These are phyloP conservation scores for Odocoileus hemionus DNA, from an alignment of 2,113 vertebrate species.

Conservation along the genomic window DNA sequence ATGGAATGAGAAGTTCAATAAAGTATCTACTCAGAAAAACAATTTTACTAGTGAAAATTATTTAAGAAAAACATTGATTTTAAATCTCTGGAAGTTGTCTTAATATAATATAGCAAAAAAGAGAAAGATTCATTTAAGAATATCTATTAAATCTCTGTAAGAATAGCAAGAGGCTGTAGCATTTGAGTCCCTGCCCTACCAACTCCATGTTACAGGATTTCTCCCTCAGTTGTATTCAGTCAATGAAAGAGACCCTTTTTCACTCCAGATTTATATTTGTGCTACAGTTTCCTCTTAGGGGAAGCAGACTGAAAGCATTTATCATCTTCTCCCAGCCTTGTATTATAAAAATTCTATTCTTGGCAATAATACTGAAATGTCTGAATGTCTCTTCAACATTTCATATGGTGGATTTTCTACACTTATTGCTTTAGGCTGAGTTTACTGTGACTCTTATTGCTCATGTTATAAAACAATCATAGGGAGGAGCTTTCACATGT, in stretches of 20 bases:
- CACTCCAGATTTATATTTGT: neutral
- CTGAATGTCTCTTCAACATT: neutral
- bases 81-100: neutral
- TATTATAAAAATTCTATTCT: neutral
- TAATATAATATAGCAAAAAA: neutral
- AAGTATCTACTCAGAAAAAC: neutral
- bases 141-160: neutral
- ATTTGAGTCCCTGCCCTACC: neutral
- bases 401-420: neutral
- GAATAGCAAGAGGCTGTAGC: neutral
- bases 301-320: neutral
- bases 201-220: neutral
- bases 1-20: neutral
- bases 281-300: neutral
- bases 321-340: neutral
- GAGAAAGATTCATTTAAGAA: neutral
- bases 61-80: neutral
- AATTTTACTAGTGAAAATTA: neutral
- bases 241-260: neutral
- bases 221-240: neutral
- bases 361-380: neutral
- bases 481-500: neutral
- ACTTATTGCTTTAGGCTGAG: neutral
- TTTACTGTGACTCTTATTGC: neutral
- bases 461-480: neutral